Evolutionary conservation across 2,888 invertebrate species (phyloP), one percentile per base, ranked within the genome.

Genomic region (Acleris cristana): DNA sequence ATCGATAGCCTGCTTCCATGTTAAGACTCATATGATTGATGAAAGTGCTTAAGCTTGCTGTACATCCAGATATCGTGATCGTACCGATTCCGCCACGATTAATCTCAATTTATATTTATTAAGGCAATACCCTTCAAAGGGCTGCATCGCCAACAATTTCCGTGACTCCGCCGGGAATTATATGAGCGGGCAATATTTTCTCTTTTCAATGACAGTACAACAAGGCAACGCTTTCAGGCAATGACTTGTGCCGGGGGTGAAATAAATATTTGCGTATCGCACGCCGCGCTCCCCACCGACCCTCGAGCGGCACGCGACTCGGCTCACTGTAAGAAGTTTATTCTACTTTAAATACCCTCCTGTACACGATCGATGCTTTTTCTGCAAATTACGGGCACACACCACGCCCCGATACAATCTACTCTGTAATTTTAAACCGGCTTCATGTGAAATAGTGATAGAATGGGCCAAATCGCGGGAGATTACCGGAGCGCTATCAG

Each of bases 211-310:
- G 81, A 81, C 78, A 74, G 69, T 73, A 79, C 73, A 83, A 91
- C 90, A 89, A 90, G 89, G 86, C 82, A 87, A 89, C 86, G 90
- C 90, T 91, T 92, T 90, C 85, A 89, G 83, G 80, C 83, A 81
- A 87, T 89, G 86, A 87, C 87, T 89, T 87, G 85, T 83, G 81
- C 81, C 69, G 69, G 64, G 65, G 65, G 76, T 74, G 82, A 79
- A 86, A 86, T 89, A 87, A 88, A 90, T 88, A 89, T 89, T 88
- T 89, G 88, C 86, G 87, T 89, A 89, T 89, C 85, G 84, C 81
- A 79, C 72, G 74, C 73, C 71, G 73, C 71, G 72, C 72, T 76
- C 74, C 26, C 72, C 55, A 61, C 45, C 77, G 75, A 75, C 78
- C 79, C 72, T 76, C 80, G 80, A 48, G n/a, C 80, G 85, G 80